Base-by-base conservation (phyloP, 1,140 invertebrate genomes). In the Bombus haemorrhoidalis region DNA sequence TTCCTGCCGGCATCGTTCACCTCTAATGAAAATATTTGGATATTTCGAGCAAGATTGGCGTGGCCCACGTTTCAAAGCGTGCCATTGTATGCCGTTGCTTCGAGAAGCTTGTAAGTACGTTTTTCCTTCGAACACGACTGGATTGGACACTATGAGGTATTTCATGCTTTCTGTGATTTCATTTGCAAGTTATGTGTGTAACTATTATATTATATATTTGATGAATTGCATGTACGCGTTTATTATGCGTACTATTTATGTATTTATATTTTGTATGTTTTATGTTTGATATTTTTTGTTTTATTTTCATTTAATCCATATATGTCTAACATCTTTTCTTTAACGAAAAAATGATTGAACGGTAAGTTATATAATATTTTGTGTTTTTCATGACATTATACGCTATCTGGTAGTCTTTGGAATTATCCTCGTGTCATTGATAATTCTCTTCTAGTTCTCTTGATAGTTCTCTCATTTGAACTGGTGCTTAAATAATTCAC, bases 41-140 rank as follows among this genome's bases (percentile, higher is more conserved):
- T 93, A 77, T 92, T 90, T 98, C 77, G 59, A 91, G 73, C 96
- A 95, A 92, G 83, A 80, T 82, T 64, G 85, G 53, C 68, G 69
- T 28, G n/a, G 64, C 10, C 47, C 59, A 32, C 13, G 68, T 41
- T 81, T 59, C 68, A 72, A 81, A 62, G 37, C 79, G 68, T 73
- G 66, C 79, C 79, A 81, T 81, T 81, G 79, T 81, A 22, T 1
- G 18, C 4, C 5, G 28, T 72, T 41, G 22, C 15, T 22, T 41
- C 13, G 13, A 18, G 37, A 53, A 53, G 22, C 62, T 62, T 34
- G 18, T 18, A n/a, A 66, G 13, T 32, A 41, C n/a, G 25, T 22
- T 76, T 53, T 59, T 28, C 34, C 22, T 6, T 76, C 1, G 2
- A 28, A 32, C 41, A 18, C 15, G n/a, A 32, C 18, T 3, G 15